Evolutionary conservation across 1,140 invertebrate genomes (phyloP).

Genomic region (Ericerus pela): DNA sequence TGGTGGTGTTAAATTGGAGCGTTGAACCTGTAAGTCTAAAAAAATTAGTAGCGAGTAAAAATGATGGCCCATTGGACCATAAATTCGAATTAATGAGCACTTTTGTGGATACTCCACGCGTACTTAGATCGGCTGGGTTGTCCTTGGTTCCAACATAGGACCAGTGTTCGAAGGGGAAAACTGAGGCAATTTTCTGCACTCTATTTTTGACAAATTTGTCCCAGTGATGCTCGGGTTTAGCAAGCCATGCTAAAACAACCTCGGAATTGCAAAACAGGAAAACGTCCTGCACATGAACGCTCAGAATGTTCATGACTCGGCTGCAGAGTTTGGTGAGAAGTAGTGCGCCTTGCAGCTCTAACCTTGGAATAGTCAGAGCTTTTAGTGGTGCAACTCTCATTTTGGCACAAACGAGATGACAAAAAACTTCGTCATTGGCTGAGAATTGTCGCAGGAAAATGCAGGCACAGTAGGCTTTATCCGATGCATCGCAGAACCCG

Average conservation of each 20-base stretch:
- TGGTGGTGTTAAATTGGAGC: too few species aligned
- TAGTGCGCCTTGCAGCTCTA: conserved; percentile 27
- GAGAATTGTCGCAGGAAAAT: conserved; percentile 7
- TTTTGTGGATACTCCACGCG: neutral
- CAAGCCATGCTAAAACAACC: neutral
- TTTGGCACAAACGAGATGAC: too few species aligned
- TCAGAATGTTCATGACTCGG: too few species aligned
- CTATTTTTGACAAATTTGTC: neutral
- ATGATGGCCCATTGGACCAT: neutral
- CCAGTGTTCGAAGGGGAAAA: neutral
- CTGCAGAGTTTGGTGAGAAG: conserved; percentile 21
- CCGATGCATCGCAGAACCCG: too few species aligned
- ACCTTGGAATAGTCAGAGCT: conserved; percentile 22
- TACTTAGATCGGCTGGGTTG: neutral
- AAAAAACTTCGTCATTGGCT: conserved; percentile 19
- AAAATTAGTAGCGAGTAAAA: too few species aligned
- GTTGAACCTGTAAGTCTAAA: too few species aligned
- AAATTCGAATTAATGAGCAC: neutral
- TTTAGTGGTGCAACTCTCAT: conserved; percentile 28
- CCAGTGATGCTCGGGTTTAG: neutral
- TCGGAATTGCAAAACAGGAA: too few species aligned
- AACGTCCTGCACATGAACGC: too few species aligned
- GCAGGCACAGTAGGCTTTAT: neutral
- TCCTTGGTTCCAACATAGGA: neutral
- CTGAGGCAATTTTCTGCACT: neutral